Conservation (phyloP, 2,113 vertebrate genomes). For the Notothenia rossii region DNA sequence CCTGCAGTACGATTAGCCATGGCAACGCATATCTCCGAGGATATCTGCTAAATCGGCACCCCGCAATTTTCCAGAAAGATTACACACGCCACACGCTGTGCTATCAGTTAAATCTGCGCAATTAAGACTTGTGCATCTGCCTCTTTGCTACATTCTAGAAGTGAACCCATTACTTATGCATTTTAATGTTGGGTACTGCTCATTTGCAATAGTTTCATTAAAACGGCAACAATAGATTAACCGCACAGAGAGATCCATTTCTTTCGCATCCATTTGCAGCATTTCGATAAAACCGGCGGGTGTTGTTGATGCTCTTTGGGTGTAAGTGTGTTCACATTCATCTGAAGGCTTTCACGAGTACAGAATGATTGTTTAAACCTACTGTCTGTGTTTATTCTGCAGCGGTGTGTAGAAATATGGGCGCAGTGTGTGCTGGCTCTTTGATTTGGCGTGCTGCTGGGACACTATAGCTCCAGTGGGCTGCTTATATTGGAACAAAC, state of each 20-base stretch:
- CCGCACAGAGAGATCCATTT: slow-evolving; percentile 69
- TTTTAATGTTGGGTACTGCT: slow-evolving; percentile 68
- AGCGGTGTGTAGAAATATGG: slow-evolving; percentile 28
- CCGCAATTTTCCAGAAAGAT: slow-evolving; percentile 70
- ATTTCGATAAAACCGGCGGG: slow-evolving; percentile 46
- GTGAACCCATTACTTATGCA: slow-evolving; percentile 74
- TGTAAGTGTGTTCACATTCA: slow-evolving; percentile 2
- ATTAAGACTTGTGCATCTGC: slow-evolving; percentile 54
- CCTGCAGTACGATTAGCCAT: slow-evolving; percentile 59
- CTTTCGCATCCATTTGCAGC: slow-evolving; percentile 65
- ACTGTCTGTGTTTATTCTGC: slow-evolving; percentile 20
- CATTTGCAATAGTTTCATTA: slow-evolving; percentile 78
- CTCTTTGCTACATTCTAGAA: slow-evolving; percentile 59
- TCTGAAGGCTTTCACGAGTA: slow-evolving; percentile 9
- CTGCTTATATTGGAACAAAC: slow-evolving; percentile 15
- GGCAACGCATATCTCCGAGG: slow-evolving; percentile 54
- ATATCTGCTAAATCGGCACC: slow-evolving; percentile 69
- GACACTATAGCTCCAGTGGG: slow-evolving; percentile 26
- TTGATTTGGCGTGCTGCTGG: slow-evolving; percentile 40
- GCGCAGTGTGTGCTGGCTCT: slow-evolving; percentile 38
- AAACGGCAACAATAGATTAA: slow-evolving; percentile 72
- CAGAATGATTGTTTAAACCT: slow-evolving; percentile 14
- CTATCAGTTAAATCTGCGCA: slow-evolving; percentile 59
- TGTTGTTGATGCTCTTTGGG: too few relatives aligned
- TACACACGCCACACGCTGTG: slow-evolving; percentile 51